Base-by-base conservation (phyloP, 2,797 vertebrate genomes). In the Phoeniculus purpureus region DNA sequence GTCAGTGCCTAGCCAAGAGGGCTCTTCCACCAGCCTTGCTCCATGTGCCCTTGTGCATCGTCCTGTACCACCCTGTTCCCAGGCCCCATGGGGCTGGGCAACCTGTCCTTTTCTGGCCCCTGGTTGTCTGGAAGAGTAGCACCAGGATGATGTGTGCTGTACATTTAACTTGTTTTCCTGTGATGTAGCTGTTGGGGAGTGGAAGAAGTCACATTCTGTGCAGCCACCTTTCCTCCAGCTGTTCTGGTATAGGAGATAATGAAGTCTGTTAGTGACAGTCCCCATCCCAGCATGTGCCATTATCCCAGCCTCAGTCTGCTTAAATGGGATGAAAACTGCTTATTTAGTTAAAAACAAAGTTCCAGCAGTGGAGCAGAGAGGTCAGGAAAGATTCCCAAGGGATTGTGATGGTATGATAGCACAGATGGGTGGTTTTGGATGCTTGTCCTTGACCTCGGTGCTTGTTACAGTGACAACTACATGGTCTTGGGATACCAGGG, bases 111-210 rank as follows among this genome's bases (percentile, higher is more conserved):
- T 22, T 81, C 54, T 79, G 54, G 32, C 7, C 27, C 7, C 9
- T 61, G 13, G 37, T 81, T 65, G 32, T 40, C 29, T 79, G 56
- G 32, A 59, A 51, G 16, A 31, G 18, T 15, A 76, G 31, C 62
- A 73, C 25, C 34, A 86, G 78, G 26, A 52, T 70, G 82, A 55
- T 3, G 7, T 1, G 3, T 50, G 47, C 75, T 74, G 47, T 71
- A 31, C 80, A 86, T 95, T 86, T 80, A 68, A 26, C 55, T 47
- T 76, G 54, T 76, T 93, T 91, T 80, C 45, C 12, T 54, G 32
- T 40, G 54, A 50, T 21, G 4, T 7, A 77, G 87, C 60, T 48
- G 32, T 43, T 29, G 54, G 34, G n/a, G 56, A 85, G 81, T 52
- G 3, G 10, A 66, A 43, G 89, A 85, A 77, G 68, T n/a, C 90